These are phyloP conservation scores for Spea hammondii DNA, from an alignment of 2,797 vertebrate genomes.

Conservation along the genomic window DNA sequence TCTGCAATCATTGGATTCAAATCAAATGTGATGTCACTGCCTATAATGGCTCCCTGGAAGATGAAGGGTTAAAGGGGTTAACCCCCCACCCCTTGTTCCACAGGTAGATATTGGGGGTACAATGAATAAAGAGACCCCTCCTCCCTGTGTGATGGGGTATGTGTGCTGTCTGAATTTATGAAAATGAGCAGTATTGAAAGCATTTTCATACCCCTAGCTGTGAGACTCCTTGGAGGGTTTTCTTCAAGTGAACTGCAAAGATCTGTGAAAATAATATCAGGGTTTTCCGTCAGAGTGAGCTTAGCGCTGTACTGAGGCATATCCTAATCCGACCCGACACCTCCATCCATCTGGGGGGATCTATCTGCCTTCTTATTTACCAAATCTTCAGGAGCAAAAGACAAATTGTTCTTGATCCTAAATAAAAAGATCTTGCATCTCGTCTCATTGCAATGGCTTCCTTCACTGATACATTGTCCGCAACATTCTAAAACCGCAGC, in stretches of 20 bases:
- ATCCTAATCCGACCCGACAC: conserved; percentile 98
- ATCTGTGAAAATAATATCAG: conserved; percentile 95
- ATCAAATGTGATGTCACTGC: too few species aligned
- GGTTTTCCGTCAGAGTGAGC: conserved; percentile 95
- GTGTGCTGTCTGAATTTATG: conserved; percentile 64
- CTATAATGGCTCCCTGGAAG: not conserved
- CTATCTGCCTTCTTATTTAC: conserved; percentile 98
- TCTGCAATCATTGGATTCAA: too few species aligned
- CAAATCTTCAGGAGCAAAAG: conserved; percentile 82
- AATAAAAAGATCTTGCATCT: conserved; percentile 73
- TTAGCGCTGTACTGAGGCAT: conserved; percentile 91
- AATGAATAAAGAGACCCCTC: too few species aligned
- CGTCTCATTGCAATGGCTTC: conserved; percentile 43
- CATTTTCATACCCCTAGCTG: conserved; percentile 77
- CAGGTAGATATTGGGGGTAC: too few species aligned
- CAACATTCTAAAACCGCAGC: too few species aligned
- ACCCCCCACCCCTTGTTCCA: not conserved
- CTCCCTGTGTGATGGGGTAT: conserved; percentile 15
- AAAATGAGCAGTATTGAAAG: conserved; percentile 83
- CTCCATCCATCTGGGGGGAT: conserved; percentile 97
- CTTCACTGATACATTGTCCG: conserved; percentile 23
- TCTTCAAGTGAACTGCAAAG: conserved; percentile 75
- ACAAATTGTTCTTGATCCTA: conserved; percentile 92
- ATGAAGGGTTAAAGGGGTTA: not conserved
- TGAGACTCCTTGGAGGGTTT: conserved; percentile 64